These are phyloP conservation scores for Rhinogobio ventralis DNA, from an alignment of 2,797 vertebrate genomes.

Conservation along the genomic window DNA sequence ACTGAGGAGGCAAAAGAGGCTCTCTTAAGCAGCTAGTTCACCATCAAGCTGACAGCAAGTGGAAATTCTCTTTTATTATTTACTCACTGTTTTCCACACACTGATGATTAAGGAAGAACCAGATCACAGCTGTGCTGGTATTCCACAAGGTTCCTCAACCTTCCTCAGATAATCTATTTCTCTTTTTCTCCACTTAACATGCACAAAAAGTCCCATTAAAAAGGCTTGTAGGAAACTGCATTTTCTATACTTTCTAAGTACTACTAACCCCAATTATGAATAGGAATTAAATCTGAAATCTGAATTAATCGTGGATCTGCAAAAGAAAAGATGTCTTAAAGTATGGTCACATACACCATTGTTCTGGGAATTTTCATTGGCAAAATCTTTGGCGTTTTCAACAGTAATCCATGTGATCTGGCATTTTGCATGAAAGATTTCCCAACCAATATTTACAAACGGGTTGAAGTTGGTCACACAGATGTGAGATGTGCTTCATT, in stretches of 20 bases:
- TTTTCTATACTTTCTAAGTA: not conserved
- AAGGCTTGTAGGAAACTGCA: not conserved
- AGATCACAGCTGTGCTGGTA: constrained; percentile 8
- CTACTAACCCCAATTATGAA: not conserved
- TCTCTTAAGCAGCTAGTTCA: constrained; percentile 31
- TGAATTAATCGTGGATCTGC: not conserved
- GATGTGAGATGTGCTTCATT: too few species aligned
- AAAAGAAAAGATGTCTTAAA: not conserved
- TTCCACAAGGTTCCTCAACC: not conserved
- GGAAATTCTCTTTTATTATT: constrained; percentile 43
- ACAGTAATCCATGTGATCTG: not conserved
- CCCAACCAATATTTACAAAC: too few species aligned
- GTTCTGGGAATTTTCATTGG: not conserved
- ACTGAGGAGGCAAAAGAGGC: constrained; percentile 34
- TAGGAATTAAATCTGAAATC: not conserved
- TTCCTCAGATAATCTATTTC: not conserved
- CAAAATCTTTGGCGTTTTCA: not conserved
- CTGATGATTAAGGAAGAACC: constrained; percentile 24
- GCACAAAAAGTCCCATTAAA: not conserved
- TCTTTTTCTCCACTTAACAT: not conserved
- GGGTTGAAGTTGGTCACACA: too few species aligned
- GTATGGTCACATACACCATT: not conserved
- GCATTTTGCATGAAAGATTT: not conserved
- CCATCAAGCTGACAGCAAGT: constrained; percentile 31
- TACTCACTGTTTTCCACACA: constrained; percentile 37